A percentile compares a stretch with the other conserved stretches of the same genome.
These are phyloP conservation scores for Sebastes hubbsi DNA, from an alignment of 2,797 vertebrate species.

Conservation along the genomic window DNA sequence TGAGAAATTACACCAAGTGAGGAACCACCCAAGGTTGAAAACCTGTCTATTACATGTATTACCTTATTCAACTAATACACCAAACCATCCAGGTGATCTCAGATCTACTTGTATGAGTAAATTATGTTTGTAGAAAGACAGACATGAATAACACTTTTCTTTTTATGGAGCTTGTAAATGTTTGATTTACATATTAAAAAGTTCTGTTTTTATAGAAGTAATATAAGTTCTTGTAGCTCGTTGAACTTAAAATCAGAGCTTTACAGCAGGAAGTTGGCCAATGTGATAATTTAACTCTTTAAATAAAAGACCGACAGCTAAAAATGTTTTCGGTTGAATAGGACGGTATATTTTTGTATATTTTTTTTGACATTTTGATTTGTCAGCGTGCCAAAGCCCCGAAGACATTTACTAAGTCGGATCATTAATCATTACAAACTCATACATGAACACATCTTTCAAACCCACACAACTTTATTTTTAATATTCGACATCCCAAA, in stretches of 20 bases:
- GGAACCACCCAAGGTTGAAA: too few relatives aligned
- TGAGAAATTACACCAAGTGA: neutral
- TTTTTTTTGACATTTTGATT: constrained; percentile 32
- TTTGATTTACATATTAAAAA: neutral
- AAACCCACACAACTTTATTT: constrained; percentile 16
- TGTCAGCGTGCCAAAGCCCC: constrained; percentile 4
- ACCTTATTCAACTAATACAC: neutral
- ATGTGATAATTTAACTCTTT: neutral
- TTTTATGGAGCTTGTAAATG: neutral
- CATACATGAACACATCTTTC: neutral
- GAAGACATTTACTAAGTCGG: neutral
- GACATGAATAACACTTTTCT: neutral
- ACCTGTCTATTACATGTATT: neutral
- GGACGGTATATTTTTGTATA: neutral
- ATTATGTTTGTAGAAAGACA: neutral
- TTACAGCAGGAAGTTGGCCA: neutral
- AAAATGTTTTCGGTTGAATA: neutral
- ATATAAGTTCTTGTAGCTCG: neutral
- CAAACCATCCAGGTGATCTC: neutral
- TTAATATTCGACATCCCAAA: neutral
- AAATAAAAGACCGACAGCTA: neutral
- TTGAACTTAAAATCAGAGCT: neutral
- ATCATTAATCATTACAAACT: constrained; percentile 33
- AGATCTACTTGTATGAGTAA: neutral
- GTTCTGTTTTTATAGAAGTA: neutral